Evolutionary conservation across 2,797 vertebrate species (phyloP).

Genomic region (Mionectes olivaceus): DNA sequence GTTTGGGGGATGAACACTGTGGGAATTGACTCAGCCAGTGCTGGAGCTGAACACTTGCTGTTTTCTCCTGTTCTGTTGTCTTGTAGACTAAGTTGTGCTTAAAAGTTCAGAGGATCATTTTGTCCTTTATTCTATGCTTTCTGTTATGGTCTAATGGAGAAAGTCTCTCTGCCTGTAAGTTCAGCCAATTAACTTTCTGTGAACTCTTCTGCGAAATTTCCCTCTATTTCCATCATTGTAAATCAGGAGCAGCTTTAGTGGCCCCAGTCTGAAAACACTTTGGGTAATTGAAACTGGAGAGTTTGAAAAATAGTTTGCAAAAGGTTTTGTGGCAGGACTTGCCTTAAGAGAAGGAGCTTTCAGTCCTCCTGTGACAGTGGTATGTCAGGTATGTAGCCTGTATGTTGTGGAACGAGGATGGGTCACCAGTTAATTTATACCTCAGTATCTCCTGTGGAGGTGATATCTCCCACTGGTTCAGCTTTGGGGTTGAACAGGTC

Average conservation of each 20-base stretch:
- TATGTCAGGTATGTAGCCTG: no score
- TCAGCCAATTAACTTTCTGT: conserved; percentile 48
- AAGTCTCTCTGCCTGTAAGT: background rate
- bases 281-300: background rate
- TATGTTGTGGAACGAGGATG: background rate
- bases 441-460: background rate
- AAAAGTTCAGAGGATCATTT: background rate
- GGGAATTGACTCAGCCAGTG: background rate
- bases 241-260: background rate
- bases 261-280: background rate
- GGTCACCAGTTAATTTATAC: background rate
- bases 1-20: background rate
- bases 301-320: background rate
- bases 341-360: background rate
- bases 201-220: conserved; percentile 1
- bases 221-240: background rate
- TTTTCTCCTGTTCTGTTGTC: background rate
- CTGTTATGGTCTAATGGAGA: background rate
- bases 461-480: background rate
- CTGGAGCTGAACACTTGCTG: background rate
- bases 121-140: background rate
- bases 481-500: background rate
- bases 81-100: background rate
- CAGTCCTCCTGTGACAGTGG: background rate
- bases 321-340: background rate